Evolutionary conservation across 2,113 vertebrate genomes (phyloP), one percentile per base, ranked within the genome.

Genomic region (Megalops atlanticus): DNA sequence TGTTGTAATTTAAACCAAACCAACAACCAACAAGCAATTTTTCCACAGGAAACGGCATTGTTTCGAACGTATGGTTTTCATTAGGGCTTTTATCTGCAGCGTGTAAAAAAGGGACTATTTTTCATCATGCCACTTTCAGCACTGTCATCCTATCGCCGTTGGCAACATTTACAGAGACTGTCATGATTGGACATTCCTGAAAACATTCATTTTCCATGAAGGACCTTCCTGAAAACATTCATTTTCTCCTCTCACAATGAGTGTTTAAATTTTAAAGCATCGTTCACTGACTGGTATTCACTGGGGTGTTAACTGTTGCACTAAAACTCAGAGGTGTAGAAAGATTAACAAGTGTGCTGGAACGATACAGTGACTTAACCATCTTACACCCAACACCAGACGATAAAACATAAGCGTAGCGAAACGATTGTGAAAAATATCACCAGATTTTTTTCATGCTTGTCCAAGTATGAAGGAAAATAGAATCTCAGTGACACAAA

Each of bases 11-110:
- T 79, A 77, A 83, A 54, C 31, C 68, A 49, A 83, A 77, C 84
- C 76, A 77, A 43, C 49, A 58, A 86, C 85, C 80, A 79, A 76
- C 82, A 83, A 85, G 87, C 39, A 83, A 85, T 89, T 31, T 81
- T 49, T 83, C 54, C 54, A 76, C 82, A 85, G 43, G 78, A 82
- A 86, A 82, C 76, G 74, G 64, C 78, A 74, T 80, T 76, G 82
- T 54, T 82, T n/a, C 27, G 64, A 80, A 81, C 40, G 11, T 74
- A 81, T 81, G 72, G 74, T n/a, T 76, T 74, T 74, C n/a, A 76
- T 81, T 81, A 76, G 16, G 16, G 40, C 39, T 58, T 24, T 33
- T 58, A 58, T 81, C 73, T 45, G 54, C 39, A n/a, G 39, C 75
- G n/a, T 70, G 11, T 33, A 68, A 31, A 81, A 45, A 41, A 31